Evolutionary conservation across 2,888 invertebrate genomes (phyloP).

Genomic region (Ryuthela nishihirai): DNA sequence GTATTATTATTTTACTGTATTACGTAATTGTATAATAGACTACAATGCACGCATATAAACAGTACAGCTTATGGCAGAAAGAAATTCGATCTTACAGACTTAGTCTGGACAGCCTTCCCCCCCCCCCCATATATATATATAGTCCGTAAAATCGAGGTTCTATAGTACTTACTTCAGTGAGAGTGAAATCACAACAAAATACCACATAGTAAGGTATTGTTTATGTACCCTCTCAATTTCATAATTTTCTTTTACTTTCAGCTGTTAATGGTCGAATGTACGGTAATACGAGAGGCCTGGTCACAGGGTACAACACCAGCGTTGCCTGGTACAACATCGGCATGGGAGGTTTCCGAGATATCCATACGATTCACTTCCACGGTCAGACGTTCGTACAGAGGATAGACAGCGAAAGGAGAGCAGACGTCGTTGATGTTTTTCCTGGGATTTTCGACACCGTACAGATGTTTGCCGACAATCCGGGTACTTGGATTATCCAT

Average conservation of each 20-base stretch:
- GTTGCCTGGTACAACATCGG: slow-evolving; percentile 40
- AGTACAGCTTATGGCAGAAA: too few species aligned
- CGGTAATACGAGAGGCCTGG: slow-evolving; percentile 35
- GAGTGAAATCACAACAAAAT: too few species aligned
- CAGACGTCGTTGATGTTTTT: slow-evolving; percentile 46
- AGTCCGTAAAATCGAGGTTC: too few species aligned
- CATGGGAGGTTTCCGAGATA: slow-evolving; percentile 32
- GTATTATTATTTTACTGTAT: too few species aligned
- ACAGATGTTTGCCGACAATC: slow-evolving; percentile 40
- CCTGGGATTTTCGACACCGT: slow-evolving; percentile 46
- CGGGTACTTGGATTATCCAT: slow-evolving; percentile 44
- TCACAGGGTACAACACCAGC: slow-evolving; percentile 26
- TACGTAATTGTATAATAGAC: too few species aligned
- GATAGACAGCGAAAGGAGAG: slow-evolving; percentile 34
- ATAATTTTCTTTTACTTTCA: slow-evolving; percentile 2
- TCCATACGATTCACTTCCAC: slow-evolving; percentile 41
- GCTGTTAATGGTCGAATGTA: slow-evolving; percentile 41
- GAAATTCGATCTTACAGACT: too few species aligned
- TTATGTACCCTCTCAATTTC: too few species aligned
- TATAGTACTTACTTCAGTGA: too few species aligned
- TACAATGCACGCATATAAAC: too few species aligned
- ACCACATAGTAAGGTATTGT: too few species aligned
- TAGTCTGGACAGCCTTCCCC: too few species aligned
- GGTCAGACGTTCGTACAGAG: slow-evolving; percentile 38
- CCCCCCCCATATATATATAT: too few species aligned